These are phyloP conservation scores for Pseudococcus jackbeardsleyi DNA, from an alignment of 2,888 invertebrate genomes.

Conservation along the genomic window DNA sequence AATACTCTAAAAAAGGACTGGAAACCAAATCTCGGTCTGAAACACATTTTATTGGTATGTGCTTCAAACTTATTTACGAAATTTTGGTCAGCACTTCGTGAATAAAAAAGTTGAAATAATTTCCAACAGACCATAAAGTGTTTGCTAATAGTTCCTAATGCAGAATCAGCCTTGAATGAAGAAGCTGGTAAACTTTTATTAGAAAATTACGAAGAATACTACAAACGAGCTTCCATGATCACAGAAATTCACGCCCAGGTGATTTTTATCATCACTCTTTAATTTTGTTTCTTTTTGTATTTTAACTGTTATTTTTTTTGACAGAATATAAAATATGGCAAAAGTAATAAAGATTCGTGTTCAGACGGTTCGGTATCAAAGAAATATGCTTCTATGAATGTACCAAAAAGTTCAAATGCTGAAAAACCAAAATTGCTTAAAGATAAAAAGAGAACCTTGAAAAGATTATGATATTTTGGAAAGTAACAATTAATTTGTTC, in stretches of 20 bases:
- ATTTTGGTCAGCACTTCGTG: not conserved
- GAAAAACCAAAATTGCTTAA: slow-evolving; percentile 83
- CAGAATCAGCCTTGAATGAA: slow-evolving; percentile 96
- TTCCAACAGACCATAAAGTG: slow-evolving; percentile 87
- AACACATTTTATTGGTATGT: slow-evolving; percentile 89
- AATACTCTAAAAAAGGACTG: slow-evolving; percentile 97
- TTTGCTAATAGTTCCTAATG: slow-evolving; percentile 95
- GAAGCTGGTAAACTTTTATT: slow-evolving; percentile 94
- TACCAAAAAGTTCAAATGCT: slow-evolving; percentile 75
- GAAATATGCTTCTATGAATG: slow-evolving; percentile 77
- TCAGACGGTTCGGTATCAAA: slow-evolving; percentile 82
- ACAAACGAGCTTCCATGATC: slow-evolving; percentile 88
- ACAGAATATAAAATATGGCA: slow-evolving; percentile 44
- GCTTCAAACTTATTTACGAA: not conserved
- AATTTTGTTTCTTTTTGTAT: too few relatives aligned
- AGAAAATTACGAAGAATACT: slow-evolving; percentile 94
- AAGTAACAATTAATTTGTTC: slow-evolving; percentile 60
- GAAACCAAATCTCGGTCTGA: slow-evolving; percentile 95
- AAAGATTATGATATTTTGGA: slow-evolving; percentile 77
- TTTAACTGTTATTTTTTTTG: not conserved
- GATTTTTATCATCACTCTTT: not conserved
- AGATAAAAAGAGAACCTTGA: slow-evolving; percentile 87
- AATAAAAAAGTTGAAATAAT: not conserved
- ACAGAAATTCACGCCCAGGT: slow-evolving; percentile 91
- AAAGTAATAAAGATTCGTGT: slow-evolving; percentile 60